Conservation (phyloP, 2,113 vertebrate genomes). For the Phylloscopus whistleri region DNA sequence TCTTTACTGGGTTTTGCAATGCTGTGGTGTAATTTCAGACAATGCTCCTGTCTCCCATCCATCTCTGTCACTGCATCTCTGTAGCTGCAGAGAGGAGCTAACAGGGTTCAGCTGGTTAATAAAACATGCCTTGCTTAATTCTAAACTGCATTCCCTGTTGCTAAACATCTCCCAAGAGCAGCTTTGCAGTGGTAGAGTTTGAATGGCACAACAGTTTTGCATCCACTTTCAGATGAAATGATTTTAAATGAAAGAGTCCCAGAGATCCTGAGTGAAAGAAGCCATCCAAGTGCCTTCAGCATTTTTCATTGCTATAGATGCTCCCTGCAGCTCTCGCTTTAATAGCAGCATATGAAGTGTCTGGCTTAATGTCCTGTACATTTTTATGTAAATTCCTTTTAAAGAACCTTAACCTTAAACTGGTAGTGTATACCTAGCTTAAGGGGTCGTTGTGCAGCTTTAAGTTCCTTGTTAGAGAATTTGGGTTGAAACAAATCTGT, state of each 20-base stretch:
- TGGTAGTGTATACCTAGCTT: background rate
- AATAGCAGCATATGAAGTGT: background rate
- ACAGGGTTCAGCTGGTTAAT: background rate
- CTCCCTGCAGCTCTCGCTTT: background rate
- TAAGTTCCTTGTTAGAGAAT: background rate
- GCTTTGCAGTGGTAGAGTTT: background rate
- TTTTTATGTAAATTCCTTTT: background rate
- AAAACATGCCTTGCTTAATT: background rate
- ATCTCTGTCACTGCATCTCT: accelerated
- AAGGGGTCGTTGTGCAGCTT: background rate
- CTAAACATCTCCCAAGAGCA: background rate
- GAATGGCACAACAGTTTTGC: background rate
- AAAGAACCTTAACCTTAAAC: background rate
- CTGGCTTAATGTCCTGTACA: background rate
- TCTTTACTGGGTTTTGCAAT: background rate
- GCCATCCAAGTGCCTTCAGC: background rate
- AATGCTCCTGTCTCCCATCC: background rate
- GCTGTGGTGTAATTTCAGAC: background rate
- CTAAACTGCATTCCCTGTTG: background rate
- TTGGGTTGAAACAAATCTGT: background rate
- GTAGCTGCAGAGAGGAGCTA: background rate
- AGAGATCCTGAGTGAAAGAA: background rate
- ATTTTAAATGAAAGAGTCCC: background rate
- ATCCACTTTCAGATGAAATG: background rate
- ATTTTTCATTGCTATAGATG: background rate